phyloP scores from a whole-genome alignment of 2,113 vertebrate species.

The Paradoxurus hermaphroditus region DNA sequence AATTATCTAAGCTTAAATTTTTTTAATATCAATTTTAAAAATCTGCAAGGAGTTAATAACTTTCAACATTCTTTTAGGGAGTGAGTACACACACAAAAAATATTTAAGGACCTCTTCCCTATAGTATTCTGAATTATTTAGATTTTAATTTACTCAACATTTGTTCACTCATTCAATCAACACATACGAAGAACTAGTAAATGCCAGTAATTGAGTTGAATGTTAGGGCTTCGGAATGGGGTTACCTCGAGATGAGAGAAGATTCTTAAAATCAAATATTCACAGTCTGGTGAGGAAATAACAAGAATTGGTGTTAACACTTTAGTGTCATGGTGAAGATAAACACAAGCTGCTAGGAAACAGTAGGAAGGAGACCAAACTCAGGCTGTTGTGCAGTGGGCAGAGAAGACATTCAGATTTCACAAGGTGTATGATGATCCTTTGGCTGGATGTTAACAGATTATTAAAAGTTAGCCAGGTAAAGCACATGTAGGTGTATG shows the following conservation, averaged over 20 bases:
- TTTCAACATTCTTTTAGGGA: background rate
- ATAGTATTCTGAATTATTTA: background rate
- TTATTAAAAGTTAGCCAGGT: background rate
- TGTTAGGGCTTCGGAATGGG: background rate
- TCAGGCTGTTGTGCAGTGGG: background rate
- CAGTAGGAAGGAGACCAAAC: background rate
- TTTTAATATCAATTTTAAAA: background rate
- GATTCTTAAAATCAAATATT: background rate
- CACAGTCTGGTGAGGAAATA: background rate
- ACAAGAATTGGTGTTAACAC: background rate
- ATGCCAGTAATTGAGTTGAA: background rate
- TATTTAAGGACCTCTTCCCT: background rate
- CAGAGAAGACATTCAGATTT: background rate
- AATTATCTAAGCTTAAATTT: background rate
- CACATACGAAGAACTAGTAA: background rate
- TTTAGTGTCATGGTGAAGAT: background rate
- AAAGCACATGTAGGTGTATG: background rate
- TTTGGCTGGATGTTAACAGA: background rate
- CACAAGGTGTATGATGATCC: background rate
- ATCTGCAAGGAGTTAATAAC: background rate
- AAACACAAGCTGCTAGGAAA: background rate
- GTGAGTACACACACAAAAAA: background rate
- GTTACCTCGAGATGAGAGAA: background rate
- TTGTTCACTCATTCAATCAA: background rate
- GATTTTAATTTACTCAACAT: background rate